Conservation (phyloP, 2,888 invertebrate species). For the Chesias legatella region DNA sequence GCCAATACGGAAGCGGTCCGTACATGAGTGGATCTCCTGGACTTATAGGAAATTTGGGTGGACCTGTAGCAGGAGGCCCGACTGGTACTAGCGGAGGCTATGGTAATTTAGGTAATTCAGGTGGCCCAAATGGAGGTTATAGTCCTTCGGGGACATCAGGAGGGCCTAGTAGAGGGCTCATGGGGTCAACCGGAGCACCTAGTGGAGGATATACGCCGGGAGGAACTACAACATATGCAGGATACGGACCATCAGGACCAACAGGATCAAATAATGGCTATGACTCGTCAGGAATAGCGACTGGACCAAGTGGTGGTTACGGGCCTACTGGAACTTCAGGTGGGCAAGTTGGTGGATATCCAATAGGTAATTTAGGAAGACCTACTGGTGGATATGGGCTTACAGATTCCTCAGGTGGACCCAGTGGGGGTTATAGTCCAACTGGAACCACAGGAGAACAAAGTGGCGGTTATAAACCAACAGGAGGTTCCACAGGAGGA, state of each 20-base stretch:
- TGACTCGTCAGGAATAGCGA: neutral
- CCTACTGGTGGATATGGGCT: too few relatives aligned
- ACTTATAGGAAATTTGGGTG: neutral
- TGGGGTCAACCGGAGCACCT: conserved; percentile 1
- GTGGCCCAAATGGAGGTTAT: conserved; percentile 1
- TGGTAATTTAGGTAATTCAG: neutral
- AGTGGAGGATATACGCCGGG: neutral
- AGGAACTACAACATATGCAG: neutral
- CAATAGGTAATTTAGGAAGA: neutral
- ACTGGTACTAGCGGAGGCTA: neutral
- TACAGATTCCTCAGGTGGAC: neutral
- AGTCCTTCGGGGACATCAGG: conserved; percentile 1
- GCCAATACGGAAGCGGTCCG: neutral
- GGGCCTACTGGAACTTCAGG: too few relatives aligned
- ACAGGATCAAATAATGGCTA: neutral
- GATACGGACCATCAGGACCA: neutral
- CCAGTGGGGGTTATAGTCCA: neutral
- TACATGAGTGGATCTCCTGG: too few relatives aligned
- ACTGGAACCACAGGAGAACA: neutral
- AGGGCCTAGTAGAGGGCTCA: neutral
- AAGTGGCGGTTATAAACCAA: neutral
- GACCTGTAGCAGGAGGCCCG: neutral
- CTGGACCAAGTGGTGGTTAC: too few relatives aligned
- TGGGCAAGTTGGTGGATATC: neutral
- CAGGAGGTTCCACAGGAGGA: neutral